Evolutionary conservation across 2,888 invertebrate species (phyloP), one percentile per base, ranked within the genome.

Genomic region (Phengaris alcon): DNA sequence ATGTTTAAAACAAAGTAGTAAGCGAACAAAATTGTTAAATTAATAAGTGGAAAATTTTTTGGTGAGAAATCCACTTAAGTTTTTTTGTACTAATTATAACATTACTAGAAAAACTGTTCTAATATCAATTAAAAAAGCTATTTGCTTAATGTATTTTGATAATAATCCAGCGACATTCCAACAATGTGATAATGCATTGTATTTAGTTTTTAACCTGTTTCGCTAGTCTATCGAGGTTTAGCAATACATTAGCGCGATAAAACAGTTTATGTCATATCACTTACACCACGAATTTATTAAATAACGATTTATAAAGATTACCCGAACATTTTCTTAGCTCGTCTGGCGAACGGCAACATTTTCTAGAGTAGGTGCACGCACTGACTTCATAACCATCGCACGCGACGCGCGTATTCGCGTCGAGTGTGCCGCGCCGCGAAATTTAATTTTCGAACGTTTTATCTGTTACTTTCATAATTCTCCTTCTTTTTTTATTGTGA

Each of bases 331-430:
- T 69, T 48, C n/a, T 48, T 15, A 69, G 46, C 3, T 68, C 68
- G 44, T 68, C 68, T 48, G 48, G 68, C 68, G 68, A 48, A 9
- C 15, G 69, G 69, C 9, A 8, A 15, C 59, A 48, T 64, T 87
- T 87, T 86, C 87, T 84, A 84, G 83, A 85, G 86, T 86, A 86
- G 82, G 35, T 35, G 81, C 86, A 86, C 86, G 86, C 90, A 91
- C 88, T 89, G 82, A 85, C 87, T 85, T 83, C 84, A 79, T 79
- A 85, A 87, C 80, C 85, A 81, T 79, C 79, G 87, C 89, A 88
- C 90, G 90, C 90, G 90, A 88, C 91, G 90, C 91, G 86, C 91
- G 90, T 87, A 84, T 83, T 82, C 87, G 88, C 89, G 89, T 84
- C 79, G 84, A 84, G 86, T 86, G 88, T 88, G 88, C 87, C 90